phyloP scores from a whole-genome alignment of 2,113 vertebrate species.

The Salvator merianae region DNA sequence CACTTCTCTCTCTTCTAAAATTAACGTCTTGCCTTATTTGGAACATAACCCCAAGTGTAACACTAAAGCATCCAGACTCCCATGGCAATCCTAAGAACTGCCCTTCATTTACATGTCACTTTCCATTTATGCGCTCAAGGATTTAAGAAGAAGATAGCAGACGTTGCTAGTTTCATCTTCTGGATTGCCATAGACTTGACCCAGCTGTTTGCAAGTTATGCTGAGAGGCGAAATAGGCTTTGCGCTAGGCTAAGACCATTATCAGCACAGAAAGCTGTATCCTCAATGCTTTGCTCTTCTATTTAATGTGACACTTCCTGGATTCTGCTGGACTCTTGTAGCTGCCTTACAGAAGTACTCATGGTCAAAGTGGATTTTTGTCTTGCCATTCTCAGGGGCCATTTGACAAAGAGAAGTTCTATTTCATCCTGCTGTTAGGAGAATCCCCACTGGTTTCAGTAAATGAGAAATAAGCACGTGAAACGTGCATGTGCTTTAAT shows the following conservation, averaged over 20 bases:
- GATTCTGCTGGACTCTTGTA: neutral
- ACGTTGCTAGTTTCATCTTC: constrained; percentile 52
- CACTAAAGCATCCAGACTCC: constrained; percentile 17
- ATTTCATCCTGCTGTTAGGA: neutral
- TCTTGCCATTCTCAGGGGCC: neutral
- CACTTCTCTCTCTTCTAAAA: neutral
- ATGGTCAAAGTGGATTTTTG: neutral
- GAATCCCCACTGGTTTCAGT: neutral
- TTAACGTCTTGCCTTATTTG: neutral
- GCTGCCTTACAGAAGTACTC: neutral
- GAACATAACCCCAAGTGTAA: neutral
- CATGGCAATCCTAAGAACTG: constrained; percentile 26
- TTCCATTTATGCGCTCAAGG: constrained; percentile 51
- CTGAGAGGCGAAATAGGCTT: constrained; percentile 48
- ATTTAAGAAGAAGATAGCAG: constrained; percentile 41
- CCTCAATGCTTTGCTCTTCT: constrained; percentile 4
- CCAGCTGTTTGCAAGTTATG: constrained; percentile 45
- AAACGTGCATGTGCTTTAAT: neutral
- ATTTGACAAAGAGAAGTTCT: neutral
- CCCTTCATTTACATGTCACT: constrained; percentile 22
- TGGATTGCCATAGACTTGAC: constrained; percentile 46
- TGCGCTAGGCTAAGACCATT: constrained; percentile 34
- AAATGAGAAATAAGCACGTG: neutral
- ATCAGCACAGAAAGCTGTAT: constrained; percentile 35
- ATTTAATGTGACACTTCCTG: neutral